Evolutionary conservation across 2,888 invertebrate genomes (phyloP), one percentile per base, ranked within the genome.

Genomic region (Fragum whitleyi): DNA sequence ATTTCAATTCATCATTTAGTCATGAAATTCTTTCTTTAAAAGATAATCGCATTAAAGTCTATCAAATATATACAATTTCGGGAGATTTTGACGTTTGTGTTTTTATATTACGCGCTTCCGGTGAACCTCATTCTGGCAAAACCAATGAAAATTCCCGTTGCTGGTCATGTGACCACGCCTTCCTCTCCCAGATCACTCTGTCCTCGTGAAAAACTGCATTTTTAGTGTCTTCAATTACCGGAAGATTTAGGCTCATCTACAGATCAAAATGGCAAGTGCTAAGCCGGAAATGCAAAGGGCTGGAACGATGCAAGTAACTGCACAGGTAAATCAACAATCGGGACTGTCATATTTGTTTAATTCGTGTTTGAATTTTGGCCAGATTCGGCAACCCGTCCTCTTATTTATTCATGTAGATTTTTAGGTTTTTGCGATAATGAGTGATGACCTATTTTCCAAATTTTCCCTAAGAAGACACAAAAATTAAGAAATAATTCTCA

Each of bases 281-380:
- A 92, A 91, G 75, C 69, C 91, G 36, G 86, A 77, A 68, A 83
- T 92, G 73, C 81, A 89, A 42, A 88, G 91, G 67, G 91, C 90
- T 88, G 90, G 91, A 72, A 91, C 91, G 55, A 91, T 91, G 91
- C 90, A 91, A 86, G 92, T 90, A 81, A 92, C 91, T 87, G 92
- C 92, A 67, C 91, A 92, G 91, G 90, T 90, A 83, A 39, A 90
- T 86, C 55, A 79, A 84, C 79, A 83, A 83, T 76, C 42, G 26
- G 9, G n/a, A 19, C 6, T 53, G 32, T 67, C 16, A 65, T 62
- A 29, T 29, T 47, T 6, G 68, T 21, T 69, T 76, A 82, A 82
- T 62, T 73, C 47, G 53, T n/a, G 36, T 61, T n/a, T 23, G 26
- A 80, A 80, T 11, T 77, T 69, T 21, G 21, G 21, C 42, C 19